These are phyloP conservation scores for Argopecten irradians DNA, from an alignment of 1,140 invertebrate genomes.

Conservation along the genomic window DNA sequence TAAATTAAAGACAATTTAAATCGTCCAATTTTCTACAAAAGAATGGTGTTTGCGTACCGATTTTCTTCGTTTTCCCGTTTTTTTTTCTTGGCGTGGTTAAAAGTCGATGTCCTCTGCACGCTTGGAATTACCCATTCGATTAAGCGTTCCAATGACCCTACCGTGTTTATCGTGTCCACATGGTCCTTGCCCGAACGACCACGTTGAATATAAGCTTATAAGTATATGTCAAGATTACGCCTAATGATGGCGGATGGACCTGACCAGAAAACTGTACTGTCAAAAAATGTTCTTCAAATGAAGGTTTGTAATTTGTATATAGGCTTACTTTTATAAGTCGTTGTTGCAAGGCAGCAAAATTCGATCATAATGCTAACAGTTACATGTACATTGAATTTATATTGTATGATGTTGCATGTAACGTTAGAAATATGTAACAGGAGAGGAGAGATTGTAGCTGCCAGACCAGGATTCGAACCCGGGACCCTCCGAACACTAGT, in stretches of 20 bases:
- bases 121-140: background rate
- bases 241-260: constrained; percentile 43
- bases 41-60: background rate
- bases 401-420: no score
- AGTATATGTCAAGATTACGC: no score
- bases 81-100: background rate
- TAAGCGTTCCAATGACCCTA: background rate
- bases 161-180: constrained; percentile 27
- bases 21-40: background rate
- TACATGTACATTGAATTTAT: no score
- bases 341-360: no score
- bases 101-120: background rate
- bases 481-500: no score
- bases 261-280: constrained; percentile 53
- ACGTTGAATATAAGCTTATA: background rate
- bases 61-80: no score
- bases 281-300: constrained; percentile 69
- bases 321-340: no score
- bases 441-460: no score
- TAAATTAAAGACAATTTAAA: background rate
- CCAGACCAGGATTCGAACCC: no score
- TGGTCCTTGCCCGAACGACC: background rate
- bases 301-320: constrained; percentile 58
- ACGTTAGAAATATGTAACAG: no score
- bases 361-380: no score